phyloP scores from a whole-genome alignment of 2,113 vertebrate species.

The Xerus inauris region DNA sequence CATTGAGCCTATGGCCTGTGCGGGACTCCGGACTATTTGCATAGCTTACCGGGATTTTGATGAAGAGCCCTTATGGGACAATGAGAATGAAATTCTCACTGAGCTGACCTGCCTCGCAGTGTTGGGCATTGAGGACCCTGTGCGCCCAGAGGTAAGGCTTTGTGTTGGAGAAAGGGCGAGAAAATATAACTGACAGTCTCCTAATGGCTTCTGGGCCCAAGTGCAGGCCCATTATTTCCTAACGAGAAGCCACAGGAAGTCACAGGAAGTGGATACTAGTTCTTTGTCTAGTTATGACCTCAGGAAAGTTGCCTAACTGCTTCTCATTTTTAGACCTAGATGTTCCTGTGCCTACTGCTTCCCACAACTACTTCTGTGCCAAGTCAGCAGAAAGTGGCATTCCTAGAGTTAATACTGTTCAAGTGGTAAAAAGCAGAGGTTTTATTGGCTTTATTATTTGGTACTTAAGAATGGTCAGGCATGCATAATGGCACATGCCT shows the following conservation, averaged over 20 bases:
- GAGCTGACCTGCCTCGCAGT: slow-evolving; percentile 94
- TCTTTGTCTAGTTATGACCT: neutral
- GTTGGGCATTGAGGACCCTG: slow-evolving; percentile 98
- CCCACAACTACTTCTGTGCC: neutral
- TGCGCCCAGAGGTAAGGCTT: slow-evolving; percentile 93
- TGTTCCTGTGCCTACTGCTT: neutral
- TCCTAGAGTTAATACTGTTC: neutral
- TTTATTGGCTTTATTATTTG: neutral
- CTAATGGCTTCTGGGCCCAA: rapidly evolving
- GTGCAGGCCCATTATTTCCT: neutral
- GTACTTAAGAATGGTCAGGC: neutral
- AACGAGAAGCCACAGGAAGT: neutral
- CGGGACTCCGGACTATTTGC: slow-evolving; percentile 96
- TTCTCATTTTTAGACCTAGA: neutral
- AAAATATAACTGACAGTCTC: neutral
- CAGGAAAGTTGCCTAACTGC: neutral
- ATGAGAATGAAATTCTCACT: slow-evolving; percentile 91
- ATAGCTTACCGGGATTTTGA: slow-evolving; percentile 94
- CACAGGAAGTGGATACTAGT: neutral
- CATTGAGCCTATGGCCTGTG: slow-evolving; percentile 98
- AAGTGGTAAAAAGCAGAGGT: neutral
- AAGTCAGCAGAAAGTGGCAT: neutral
- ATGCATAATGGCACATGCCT: too few species aligned
- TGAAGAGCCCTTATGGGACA: slow-evolving; percentile 93
- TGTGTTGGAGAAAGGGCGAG: neutral